A percentile compares a stretch with the other conserved stretches of the same genome.
These are phyloP conservation scores for Celastrina argiolus DNA, from an alignment of 2,888 invertebrate genomes.

Conservation along the genomic window DNA sequence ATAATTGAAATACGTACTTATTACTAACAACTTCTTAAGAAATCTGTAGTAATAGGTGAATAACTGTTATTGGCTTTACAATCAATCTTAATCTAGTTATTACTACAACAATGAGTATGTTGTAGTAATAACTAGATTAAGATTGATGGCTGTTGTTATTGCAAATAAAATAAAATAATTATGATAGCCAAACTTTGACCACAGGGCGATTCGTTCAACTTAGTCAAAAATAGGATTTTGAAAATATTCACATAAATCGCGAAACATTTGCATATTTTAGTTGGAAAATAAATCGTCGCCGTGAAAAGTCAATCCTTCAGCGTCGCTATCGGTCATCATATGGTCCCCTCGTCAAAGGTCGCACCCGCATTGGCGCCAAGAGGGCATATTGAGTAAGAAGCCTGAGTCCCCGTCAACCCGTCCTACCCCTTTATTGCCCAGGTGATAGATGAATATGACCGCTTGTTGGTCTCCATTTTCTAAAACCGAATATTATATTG, in stretches of 20 bases:
- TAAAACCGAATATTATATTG: conserved; percentile 17
- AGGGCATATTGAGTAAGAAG: conserved; percentile 61
- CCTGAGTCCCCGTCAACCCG: conserved; percentile 56
- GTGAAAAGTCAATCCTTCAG: conserved; percentile 36
- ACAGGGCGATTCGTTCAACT: too few species aligned
- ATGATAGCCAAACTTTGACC: too few species aligned
- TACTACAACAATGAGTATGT: too few species aligned
- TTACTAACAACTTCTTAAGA: too few species aligned
- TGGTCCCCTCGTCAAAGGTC: conserved; percentile 56
- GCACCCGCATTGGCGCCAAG: conserved; percentile 52
- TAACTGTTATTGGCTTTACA: too few species aligned
- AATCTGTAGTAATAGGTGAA: too few species aligned
- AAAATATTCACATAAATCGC: not conserved
- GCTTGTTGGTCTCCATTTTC: conserved; percentile 34
- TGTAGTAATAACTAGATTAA: too few species aligned
- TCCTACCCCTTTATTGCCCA: conserved; percentile 66
- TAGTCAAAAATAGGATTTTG: too few species aligned
- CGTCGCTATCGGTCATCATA: conserved; percentile 60
- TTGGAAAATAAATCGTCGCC: conserved; percentile 31
- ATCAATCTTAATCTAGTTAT: too few species aligned
- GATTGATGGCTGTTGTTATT: too few species aligned
- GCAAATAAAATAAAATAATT: too few species aligned
- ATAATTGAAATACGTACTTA: too few species aligned
- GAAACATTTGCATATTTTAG: conserved; percentile 7
- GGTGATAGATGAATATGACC: conserved; percentile 66